Evolutionary conservation across 2,113 vertebrate species (phyloP).

Genomic region (Riparia riparia): DNA sequence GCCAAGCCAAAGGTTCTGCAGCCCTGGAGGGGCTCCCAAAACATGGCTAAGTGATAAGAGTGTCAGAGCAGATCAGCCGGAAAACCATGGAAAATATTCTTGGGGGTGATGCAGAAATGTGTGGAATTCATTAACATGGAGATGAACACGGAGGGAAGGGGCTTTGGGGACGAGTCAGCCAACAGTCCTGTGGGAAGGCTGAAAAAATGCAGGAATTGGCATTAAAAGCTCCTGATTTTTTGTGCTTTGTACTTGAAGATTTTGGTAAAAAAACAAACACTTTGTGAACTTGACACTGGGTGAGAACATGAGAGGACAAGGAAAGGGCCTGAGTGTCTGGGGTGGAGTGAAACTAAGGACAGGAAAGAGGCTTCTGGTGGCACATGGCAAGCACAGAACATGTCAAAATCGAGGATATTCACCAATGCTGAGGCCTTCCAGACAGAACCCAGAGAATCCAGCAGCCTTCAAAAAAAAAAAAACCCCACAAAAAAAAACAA

Average conservation of each 20-base stretch:
- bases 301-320: fast-evolving
- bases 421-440: not conserved
- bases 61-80: not conserved
- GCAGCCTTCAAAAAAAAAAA: not conserved
- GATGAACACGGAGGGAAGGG: not conserved
- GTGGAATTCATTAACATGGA: not conserved
- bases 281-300: not conserved
- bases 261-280: not conserved
- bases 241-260: not conserved
- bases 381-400: fast-evolving
- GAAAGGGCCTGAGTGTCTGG: not conserved
- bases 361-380: not conserved
- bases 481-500: not conserved
- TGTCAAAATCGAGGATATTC: not conserved
- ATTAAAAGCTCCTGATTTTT: not conserved
- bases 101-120: not conserved
- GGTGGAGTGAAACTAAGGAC: not conserved
- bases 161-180: not conserved
- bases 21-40: not conserved
- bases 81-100: not conserved
- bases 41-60: fast-evolving
- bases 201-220: not conserved
- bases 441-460: not conserved
- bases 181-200: not conserved
- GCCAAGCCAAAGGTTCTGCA: not conserved